phyloP scores from a whole-genome alignment of 2,797 vertebrate genomes.

The Pteropus rufus region DNA sequence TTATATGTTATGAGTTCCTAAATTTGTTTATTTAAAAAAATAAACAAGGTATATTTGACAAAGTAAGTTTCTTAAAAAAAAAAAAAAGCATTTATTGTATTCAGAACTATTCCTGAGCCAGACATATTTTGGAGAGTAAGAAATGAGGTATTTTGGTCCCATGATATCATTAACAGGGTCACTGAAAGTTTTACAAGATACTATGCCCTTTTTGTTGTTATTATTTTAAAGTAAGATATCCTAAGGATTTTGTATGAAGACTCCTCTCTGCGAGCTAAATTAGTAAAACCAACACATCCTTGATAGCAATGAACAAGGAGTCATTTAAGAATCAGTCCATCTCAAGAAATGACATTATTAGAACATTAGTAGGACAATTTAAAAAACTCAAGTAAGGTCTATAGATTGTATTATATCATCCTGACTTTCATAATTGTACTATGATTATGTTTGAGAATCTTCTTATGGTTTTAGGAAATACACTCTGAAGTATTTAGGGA shows the following conservation, averaged over 20 bases:
- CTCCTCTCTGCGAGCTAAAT: neutral
- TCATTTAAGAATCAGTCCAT: neutral
- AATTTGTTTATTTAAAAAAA: neutral
- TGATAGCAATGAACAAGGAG: neutral
- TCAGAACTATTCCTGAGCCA: neutral
- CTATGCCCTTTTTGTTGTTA: neutral
- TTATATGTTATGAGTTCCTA: neutral
- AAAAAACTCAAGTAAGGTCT: neutral
- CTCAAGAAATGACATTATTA: neutral
- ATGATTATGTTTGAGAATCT: neutral
- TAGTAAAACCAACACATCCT: neutral
- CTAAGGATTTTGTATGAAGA: neutral
- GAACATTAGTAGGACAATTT: neutral
- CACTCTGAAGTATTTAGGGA: neutral
- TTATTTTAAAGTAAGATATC: neutral
- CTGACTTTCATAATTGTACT: neutral
- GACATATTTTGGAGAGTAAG: neutral
- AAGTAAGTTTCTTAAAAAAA: neutral
- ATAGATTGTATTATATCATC: neutral
- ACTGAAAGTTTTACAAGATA: neutral
- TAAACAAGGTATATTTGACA: neutral
- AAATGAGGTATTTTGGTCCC: neutral
- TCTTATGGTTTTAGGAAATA: neutral
- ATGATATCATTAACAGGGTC: neutral
- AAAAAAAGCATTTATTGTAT: neutral